Evolutionary conservation across 2,888 invertebrate genomes (phyloP), one percentile per base, ranked within the genome.

Genomic region (Gnatocerus cornutus): DNA sequence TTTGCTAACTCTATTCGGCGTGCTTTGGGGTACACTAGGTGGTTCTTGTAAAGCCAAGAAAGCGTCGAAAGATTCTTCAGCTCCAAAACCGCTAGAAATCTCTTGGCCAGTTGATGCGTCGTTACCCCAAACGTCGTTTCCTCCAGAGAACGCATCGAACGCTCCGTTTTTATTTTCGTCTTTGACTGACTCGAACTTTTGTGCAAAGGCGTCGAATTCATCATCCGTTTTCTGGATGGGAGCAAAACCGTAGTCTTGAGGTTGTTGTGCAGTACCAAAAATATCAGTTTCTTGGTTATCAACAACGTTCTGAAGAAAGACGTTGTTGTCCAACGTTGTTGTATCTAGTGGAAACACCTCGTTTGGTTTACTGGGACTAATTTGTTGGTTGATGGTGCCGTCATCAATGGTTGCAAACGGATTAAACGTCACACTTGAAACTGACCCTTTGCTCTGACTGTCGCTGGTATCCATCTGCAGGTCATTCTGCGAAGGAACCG

Each of bases 181-280:
- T 76, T 87, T 87, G 3, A 91, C 91, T 37, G 90, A 91, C 75
- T 96, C 96, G 79, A 97, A 97, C 83, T 96, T 95, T 0, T 94
- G 93, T 1, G 95, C 91, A 78, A 97, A 97, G 0, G 94, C 96
- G 83, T 96, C 96, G 76, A 96, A 96, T 21, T 90, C 91, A 75
- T 92, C 91, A 9, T 53, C 8, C 8, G 52, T 29, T 37, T 59
- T 52, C n/a, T 37, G 48, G 10, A 12, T 52, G 30, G 56, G 71
- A 33, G 46, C 48, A 33, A 61, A 48, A 48, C 9, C 9, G 10
- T 59, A 43, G 5, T 68, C 61, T 39, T 62, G 48, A 9, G 48
- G 8, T 14, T 12, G 45, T 53, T 33, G 16, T 9, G 9, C n/a
- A 37, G 48, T 16, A 46, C 52, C 65, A 55, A 71, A 64, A 13